Evolutionary conservation across 2,888 invertebrate genomes (phyloP), one percentile per base, ranked within the genome.

Genomic region (Chrysolina americana): DNA sequence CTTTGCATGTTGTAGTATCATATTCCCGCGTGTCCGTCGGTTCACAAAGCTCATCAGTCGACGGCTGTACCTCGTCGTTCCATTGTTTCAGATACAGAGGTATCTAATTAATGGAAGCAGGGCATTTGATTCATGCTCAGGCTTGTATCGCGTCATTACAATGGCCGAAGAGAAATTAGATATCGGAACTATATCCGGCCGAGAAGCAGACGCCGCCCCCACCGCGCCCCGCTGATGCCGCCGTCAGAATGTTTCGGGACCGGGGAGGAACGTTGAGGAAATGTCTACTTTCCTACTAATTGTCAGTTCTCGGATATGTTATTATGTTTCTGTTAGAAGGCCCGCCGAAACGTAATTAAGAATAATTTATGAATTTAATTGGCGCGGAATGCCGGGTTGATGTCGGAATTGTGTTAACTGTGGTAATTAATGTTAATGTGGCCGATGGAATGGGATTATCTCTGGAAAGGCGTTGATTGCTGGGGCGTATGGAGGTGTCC

Each of bases 81-180:
- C 74, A 81, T 81, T 81, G 80, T 81, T 75, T 77, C 76, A 70
- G 68, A 71, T 80, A 78, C 81, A 80, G n/a, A n/a, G 79, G 80
- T 81, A 80, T 81, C 80, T 81, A 81, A 81, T 81, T 81, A 81
- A 81, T 80, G 80, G 77, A 72, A 76, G 71, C 75, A 47, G 77
- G 69, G 73, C 75, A 76, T 79, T 79, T 79, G 80, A 81, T 80
- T 78, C 81, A 79, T 77, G 78, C 79, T 65, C 65, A 71, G 68
- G 76, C 68, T 71, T 66, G 76, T 75, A 76, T 70, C 74, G 68
- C 73, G 75, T 77, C 68, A 79, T 79, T 73, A 79, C 76, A 76
- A 76, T 79, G 72, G 74, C 48, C 72, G 65, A 41, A 65, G 69
- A 74, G 78, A 75, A 76, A 78, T 75, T 76, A 74, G 78, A 76